Conservation (phyloP, 2,797 vertebrate species). For the Sparus aurata region DNA sequence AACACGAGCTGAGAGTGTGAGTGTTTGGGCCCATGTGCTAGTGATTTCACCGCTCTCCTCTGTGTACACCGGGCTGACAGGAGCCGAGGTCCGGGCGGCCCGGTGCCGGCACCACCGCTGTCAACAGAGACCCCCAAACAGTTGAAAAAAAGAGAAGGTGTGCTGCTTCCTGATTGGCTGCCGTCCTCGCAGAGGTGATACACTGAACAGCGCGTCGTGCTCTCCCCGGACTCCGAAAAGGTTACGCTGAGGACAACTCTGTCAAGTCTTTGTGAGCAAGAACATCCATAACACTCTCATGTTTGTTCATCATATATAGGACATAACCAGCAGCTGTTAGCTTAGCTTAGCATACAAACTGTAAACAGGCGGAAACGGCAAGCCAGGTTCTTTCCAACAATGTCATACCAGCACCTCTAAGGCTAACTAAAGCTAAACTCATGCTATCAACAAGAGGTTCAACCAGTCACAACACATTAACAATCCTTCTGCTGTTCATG, state of each 20-base stretch:
- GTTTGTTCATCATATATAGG: not conserved
- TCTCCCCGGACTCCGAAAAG: conserved; percentile 41
- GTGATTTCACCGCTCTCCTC: conserved; percentile 75
- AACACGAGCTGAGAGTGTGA: conserved; percentile 64
- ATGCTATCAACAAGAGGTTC: too few relatives aligned
- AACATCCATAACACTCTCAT: not conserved
- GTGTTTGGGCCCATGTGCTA: conserved; percentile 78
- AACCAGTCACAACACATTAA: not conserved
- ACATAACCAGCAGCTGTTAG: not conserved
- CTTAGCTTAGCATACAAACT: conserved; percentile 10
- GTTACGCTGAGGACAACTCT: conserved; percentile 59
- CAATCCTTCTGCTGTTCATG: too few relatives aligned
- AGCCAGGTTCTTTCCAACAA: not conserved
- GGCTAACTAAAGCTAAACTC: not conserved
- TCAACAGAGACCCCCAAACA: conserved; percentile 60
- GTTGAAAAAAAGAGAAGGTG: conserved; percentile 64
- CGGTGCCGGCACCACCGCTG: conserved; percentile 57
- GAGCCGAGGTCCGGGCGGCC: conserved; percentile 66
- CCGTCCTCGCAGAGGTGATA: conserved; percentile 45
- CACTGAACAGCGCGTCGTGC: conserved; percentile 38
- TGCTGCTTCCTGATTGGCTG: conserved; percentile 66
- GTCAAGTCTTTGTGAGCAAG: conserved; percentile 5
- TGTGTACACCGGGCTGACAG: conserved; percentile 71
- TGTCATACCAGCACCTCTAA: not conserved
- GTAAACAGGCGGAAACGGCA: not conserved